phyloP scores from a whole-genome alignment of 2,113 vertebrate genomes.

The Cromileptes altivelis region DNA sequence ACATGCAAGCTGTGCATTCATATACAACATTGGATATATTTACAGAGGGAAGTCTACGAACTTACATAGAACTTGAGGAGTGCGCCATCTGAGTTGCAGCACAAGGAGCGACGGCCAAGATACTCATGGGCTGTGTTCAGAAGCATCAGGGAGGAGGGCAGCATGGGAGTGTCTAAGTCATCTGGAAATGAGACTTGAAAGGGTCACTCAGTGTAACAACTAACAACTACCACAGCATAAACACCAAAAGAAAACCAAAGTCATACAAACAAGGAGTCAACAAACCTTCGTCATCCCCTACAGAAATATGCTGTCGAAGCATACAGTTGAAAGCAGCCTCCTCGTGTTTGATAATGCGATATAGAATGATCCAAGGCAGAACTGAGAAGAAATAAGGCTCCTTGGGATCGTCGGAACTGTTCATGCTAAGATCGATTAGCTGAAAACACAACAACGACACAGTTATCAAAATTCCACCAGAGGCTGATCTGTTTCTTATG shows the following conservation, averaged over 20 bases:
- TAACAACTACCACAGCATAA: neutral
- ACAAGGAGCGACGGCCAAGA: slow-evolving; percentile 94
- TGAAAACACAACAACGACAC: slow-evolving; percentile 65
- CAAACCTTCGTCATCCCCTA: slow-evolving; percentile 89
- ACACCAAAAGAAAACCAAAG: slow-evolving; percentile 3
- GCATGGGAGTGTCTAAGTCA: slow-evolving; percentile 88
- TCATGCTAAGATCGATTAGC: slow-evolving; percentile 97
- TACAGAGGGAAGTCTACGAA: slow-evolving; percentile 24
- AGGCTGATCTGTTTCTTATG: neutral
- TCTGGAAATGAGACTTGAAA: slow-evolving; percentile 68
- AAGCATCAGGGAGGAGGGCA: slow-evolving; percentile 96
- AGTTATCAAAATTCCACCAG: neutral
- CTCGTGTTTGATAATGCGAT: slow-evolving; percentile 94
- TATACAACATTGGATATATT: neutral
- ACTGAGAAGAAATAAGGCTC: slow-evolving; percentile 94
- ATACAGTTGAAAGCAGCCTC: slow-evolving; percentile 90
- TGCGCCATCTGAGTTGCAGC: slow-evolving; percentile 94
- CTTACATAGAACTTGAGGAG: slow-evolving; percentile 97
- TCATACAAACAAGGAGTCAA: slow-evolving; percentile 31
- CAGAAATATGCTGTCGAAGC: slow-evolving; percentile 88
- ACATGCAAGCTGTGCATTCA: neutral
- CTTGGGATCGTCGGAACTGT: slow-evolving; percentile 92
- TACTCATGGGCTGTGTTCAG: slow-evolving; percentile 97
- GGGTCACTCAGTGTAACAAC: slow-evolving; percentile 30
- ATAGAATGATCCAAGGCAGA: slow-evolving; percentile 95